Base-by-base conservation (phyloP, 92 coral and sea anemone species). In the Ricordea florida region DNA sequence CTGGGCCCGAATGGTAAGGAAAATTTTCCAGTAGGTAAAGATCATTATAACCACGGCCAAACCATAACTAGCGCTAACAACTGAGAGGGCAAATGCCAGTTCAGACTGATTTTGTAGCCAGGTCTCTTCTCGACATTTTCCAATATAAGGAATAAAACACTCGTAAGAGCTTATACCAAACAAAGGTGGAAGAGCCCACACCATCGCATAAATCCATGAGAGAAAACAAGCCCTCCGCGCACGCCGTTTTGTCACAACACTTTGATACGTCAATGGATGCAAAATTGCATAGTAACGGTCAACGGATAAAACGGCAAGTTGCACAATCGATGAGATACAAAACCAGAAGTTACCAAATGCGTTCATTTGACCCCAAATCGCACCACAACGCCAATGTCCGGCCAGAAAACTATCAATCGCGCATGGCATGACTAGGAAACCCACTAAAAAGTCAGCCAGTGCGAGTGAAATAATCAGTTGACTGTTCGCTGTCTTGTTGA, bases 281-380 rank as follows among this genome's bases (percentile, higher is more conserved):
- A 72, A 42, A 33, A 85, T 69, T 9, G 91, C 82, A 10, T 79
- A 47, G 32, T 79, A 85, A 3, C 94, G 94, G 34, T 89, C 94
- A 15, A 89, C 72, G 0, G 94, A 89, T 5, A 89, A 25, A 43
- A 85, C 31, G 56, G 86, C 74, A 25, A 89, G 70, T 32, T 89
- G 94, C 62, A 89, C 80, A 24, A 89, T 89, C 3, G 94, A 89
- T 18, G 94, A 89, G 56, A 89, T 89, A 40, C 94, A 89, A 56
- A 89, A 89, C 26, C 87, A 80, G 56, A 89, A 85, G 41, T 89
- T 89, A 9, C 90, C 94, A 62, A 85, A 74, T 6, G 87, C 94
- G 57, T 87, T 85, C 37, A 89, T 72, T 6, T 63, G 73, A 27
- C 70, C 83, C 91, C 90, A 80, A 28, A 80, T 18, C 7, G 0